These are phyloP conservation scores for Macrobrachium nipponense DNA, from an alignment of 1,140 invertebrate genomes.

Conservation along the genomic window DNA sequence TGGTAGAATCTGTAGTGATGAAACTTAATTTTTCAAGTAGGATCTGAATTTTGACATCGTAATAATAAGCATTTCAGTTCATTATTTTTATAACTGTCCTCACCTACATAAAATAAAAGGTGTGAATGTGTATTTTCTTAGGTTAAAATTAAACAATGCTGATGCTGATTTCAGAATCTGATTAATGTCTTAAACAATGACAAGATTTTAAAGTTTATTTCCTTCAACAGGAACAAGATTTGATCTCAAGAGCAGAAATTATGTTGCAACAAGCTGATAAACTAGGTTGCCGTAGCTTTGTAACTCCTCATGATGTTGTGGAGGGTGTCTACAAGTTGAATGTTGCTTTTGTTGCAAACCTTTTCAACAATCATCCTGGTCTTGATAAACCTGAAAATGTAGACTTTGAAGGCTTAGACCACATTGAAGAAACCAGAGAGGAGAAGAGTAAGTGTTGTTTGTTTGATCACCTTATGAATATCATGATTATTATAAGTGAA, in stretches of 20 bases:
- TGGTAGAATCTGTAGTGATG: too few relatives aligned
- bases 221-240: slow-evolving; percentile 78
- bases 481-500: background rate
- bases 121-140: too few relatives aligned
- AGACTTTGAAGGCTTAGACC: slow-evolving; percentile 71
- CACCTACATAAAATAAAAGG: too few relatives aligned
- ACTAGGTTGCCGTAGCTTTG: slow-evolving; percentile 93
- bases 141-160: too few relatives aligned
- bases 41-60: too few relatives aligned
- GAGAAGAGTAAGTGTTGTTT: slow-evolving; percentile 82
- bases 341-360: slow-evolving; percentile 97
- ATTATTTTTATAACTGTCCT: too few relatives aligned
- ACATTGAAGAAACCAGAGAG: slow-evolving; percentile 92
- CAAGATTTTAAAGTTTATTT: slow-evolving; percentile 27
- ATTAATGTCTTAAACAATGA: slow-evolving; percentile 29
- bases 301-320: slow-evolving; percentile 94
- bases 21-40: too few relatives aligned
- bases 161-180: too few relatives aligned
- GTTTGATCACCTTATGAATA: background rate
- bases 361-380: slow-evolving; percentile 98
- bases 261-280: slow-evolving; percentile 98
- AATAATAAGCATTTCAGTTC: too few relatives aligned
- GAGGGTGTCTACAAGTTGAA: slow-evolving; percentile 98
- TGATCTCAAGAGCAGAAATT: slow-evolving; percentile 86
- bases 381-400: slow-evolving; percentile 70